Conservation (phyloP, 2,113 vertebrate genomes). For the Lates calcarifer region DNA sequence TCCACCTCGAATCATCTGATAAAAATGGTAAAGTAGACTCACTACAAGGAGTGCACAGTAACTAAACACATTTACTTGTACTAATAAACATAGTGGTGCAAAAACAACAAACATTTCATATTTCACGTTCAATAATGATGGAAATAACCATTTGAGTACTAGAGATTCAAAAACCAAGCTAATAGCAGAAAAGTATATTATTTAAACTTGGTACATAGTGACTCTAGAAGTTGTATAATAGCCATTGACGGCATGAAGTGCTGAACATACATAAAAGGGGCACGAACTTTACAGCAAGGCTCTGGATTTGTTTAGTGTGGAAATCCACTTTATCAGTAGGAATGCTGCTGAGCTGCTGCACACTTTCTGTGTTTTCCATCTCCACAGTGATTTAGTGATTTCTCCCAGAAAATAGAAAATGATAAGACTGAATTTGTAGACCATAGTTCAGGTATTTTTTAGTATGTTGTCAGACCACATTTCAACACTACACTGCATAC, state of each 20-base stretch:
- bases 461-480: accelerated
- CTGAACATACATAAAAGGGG: not conserved
- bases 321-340: constrained; percentile 42
- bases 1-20: not conserved
- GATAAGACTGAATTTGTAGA: not conserved
- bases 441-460: not conserved
- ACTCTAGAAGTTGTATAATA: not conserved
- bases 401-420: constrained; percentile 17
- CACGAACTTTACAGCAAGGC: not conserved
- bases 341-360: constrained; percentile 8
- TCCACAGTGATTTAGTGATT: not conserved
- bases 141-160: too few species aligned
- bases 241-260: not conserved
- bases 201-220: not conserved
- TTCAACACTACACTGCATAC: not conserved
- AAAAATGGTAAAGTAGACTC: constrained; percentile 49
- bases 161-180: too few species aligned
- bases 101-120: too few species aligned
- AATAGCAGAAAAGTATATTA: too few species aligned
- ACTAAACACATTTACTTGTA: not conserved
- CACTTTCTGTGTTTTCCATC: not conserved
- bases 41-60: not conserved
- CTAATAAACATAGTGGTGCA: too few species aligned
- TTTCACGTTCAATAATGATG: too few species aligned
- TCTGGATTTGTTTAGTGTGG: constrained; percentile 24